phyloP scores from a whole-genome alignment of 1,140 invertebrate species.

The Nylanderia fulva region DNA sequence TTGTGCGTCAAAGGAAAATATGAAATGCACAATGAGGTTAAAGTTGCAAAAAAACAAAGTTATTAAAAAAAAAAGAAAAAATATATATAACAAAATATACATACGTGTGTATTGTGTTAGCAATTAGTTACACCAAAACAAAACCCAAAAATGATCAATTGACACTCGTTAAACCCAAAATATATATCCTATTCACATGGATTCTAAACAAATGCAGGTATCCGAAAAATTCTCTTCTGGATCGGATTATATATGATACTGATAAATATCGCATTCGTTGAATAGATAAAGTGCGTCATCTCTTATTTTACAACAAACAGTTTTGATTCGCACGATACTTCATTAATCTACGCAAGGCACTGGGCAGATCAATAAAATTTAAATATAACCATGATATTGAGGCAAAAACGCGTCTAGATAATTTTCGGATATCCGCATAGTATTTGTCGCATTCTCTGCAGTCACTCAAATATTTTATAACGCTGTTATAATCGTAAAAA shows the following conservation, averaged over 20 bases:
- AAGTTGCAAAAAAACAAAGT: constrained; percentile 42
- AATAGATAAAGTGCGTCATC: constrained; percentile 21
- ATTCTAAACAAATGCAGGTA: constrained; percentile 66
- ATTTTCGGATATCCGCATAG: constrained; percentile 71
- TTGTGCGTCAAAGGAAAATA: constrained; percentile 33
- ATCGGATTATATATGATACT: constrained; percentile 35
- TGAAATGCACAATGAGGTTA: constrained; percentile 50
- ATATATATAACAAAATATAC: constrained; percentile 45
- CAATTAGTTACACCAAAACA: constrained; percentile 74
- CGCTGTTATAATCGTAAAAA: constrained; percentile 68
- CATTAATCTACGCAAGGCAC: constrained; percentile 49
- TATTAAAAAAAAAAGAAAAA: constrained; percentile 22
- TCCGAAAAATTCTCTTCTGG: constrained; percentile 65
- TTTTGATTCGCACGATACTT: constrained; percentile 24
- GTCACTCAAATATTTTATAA: constrained; percentile 70
- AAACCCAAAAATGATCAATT: constrained; percentile 71
- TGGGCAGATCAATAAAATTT: constrained; percentile 50
- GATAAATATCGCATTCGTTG: constrained; percentile 29
- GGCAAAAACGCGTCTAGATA: constrained; percentile 30
- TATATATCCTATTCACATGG: constrained; percentile 65
- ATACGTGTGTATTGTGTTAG: constrained; percentile 72
- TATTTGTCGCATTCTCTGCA: constrained; percentile 71
- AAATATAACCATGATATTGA: constrained; percentile 46
- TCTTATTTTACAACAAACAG: constrained; percentile 22
- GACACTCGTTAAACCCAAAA: constrained; percentile 57